Conservation (phyloP, 2,888 invertebrate species). For the Archaeoteleia sp. region DNA sequence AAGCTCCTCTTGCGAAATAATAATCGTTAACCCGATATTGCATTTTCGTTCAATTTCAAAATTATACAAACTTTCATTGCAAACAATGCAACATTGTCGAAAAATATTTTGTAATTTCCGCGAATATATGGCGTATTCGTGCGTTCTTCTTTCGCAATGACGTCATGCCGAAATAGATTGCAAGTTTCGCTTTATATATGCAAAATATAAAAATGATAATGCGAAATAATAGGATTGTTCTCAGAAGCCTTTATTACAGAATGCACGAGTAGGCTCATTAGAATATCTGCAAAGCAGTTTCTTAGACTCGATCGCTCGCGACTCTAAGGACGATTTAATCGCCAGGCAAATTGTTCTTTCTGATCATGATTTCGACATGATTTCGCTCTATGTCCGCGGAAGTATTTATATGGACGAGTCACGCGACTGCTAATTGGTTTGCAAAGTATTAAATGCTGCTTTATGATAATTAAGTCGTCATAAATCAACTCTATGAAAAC, state of each 20-base stretch:
- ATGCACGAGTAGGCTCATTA: constrained; percentile 33
- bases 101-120: constrained; percentile 1
- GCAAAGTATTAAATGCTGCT: constrained; percentile 48
- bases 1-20: constrained; percentile 18
- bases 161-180: constrained; percentile 11
- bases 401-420: constrained; percentile 51
- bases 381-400: constrained; percentile 30
- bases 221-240: constrained; percentile 22
- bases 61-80: not conserved
- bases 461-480: constrained; percentile 54
- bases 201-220: constrained; percentile 16
- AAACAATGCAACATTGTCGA: not conserved
- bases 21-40: constrained; percentile 4
- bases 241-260: constrained; percentile 17
- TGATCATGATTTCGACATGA: constrained; percentile 40
- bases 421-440: constrained; percentile 52
- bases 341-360: constrained; percentile 46
- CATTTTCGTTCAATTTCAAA: not conserved
- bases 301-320: constrained; percentile 31
- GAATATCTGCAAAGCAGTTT: constrained; percentile 35
- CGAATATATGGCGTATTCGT: constrained; percentile 14
- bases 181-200: constrained; percentile 16
- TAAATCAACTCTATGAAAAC: constrained; percentile 45
- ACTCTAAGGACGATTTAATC: constrained; percentile 51
- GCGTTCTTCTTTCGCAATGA: constrained; percentile 16